Conservation (phyloP, 2,797 vertebrate genomes). For the Lacerta viridis region DNA sequence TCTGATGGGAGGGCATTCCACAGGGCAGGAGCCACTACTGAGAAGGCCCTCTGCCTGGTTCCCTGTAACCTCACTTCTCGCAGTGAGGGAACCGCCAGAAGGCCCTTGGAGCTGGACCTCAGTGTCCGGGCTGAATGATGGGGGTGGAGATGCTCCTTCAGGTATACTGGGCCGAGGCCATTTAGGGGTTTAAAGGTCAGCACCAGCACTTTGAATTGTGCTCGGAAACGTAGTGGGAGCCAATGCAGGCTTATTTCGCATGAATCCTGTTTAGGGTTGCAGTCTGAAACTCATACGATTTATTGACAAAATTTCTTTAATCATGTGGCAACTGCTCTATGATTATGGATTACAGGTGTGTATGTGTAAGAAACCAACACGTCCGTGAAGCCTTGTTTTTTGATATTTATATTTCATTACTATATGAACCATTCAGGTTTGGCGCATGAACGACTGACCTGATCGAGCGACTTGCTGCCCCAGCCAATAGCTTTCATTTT, state of each 20-base stretch:
- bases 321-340: neutral
- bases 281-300: neutral
- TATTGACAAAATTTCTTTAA: neutral
- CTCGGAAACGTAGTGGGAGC: too few relatives aligned
- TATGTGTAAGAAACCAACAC: neutral
- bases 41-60: too few relatives aligned
- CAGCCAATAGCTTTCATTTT: slow-evolving; percentile 98
- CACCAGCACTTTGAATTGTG: too few relatives aligned
- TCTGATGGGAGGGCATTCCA: too few relatives aligned
- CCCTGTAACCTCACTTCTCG: too few relatives aligned
- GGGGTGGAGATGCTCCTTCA: too few relatives aligned
- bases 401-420: slow-evolving; percentile 28
- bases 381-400: neutral
- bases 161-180: too few relatives aligned
- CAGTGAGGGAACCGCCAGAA: too few relatives aligned
- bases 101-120: too few relatives aligned
- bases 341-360: neutral
- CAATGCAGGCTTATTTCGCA: neutral
- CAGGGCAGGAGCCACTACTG: too few relatives aligned
- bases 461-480: slow-evolving; percentile 91
- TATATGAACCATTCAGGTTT: slow-evolving; percentile 33
- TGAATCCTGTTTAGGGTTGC: neutral
- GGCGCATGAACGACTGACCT: slow-evolving; percentile 82
- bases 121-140: too few relatives aligned
- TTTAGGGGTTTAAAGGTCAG: too few relatives aligned